Conservation (phyloP, 2,113 vertebrate genomes). For the Hirundichthys speculiger region DNA sequence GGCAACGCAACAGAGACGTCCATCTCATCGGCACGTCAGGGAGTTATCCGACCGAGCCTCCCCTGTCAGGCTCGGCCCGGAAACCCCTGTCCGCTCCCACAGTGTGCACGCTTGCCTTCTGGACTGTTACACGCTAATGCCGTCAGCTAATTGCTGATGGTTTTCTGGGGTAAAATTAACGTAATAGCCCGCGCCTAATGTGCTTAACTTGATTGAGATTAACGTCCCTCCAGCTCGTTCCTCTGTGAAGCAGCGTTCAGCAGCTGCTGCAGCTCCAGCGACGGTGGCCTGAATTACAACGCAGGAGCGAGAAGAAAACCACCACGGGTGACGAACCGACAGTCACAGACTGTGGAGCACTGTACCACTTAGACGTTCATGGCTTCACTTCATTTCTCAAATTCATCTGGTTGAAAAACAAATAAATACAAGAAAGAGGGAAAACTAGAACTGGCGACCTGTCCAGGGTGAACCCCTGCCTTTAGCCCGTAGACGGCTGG, state of each 20-base stretch:
- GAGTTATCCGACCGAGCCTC: slow-evolving; percentile 32
- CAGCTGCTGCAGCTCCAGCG: too few species aligned
- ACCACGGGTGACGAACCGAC: neutral
- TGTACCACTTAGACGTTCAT: neutral
- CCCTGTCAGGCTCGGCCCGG: slow-evolving; percentile 28
- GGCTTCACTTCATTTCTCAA: too few species aligned
- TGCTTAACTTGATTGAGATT: slow-evolving; percentile 66
- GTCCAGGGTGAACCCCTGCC: too few species aligned
- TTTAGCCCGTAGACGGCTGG: too few species aligned
- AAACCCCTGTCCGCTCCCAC: slow-evolving; percentile 16
- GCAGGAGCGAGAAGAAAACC: slow-evolving; percentile 16
- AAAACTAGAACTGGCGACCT: too few species aligned
- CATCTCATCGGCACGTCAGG: slow-evolving; percentile 45
- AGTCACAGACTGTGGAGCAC: neutral
- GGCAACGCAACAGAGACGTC: slow-evolving; percentile 16
- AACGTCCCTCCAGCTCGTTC: slow-evolving; percentile 37
- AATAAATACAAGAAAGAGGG: too few species aligned
- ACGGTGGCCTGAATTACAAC: slow-evolving; percentile 13
- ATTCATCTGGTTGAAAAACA: too few species aligned
- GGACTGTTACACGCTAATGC: slow-evolving; percentile 28
- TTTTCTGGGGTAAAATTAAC: slow-evolving; percentile 41
- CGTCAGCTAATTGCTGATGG: slow-evolving; percentile 46
- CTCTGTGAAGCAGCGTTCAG: neutral
- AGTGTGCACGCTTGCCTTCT: slow-evolving; percentile 25
- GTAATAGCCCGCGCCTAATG: slow-evolving; percentile 40